A percentile compares a stretch with the other conserved stretches of the same genome.
phyloP scores from a whole-genome alignment of 1,140 invertebrate genomes.

The Gryllus bimaculatus region DNA sequence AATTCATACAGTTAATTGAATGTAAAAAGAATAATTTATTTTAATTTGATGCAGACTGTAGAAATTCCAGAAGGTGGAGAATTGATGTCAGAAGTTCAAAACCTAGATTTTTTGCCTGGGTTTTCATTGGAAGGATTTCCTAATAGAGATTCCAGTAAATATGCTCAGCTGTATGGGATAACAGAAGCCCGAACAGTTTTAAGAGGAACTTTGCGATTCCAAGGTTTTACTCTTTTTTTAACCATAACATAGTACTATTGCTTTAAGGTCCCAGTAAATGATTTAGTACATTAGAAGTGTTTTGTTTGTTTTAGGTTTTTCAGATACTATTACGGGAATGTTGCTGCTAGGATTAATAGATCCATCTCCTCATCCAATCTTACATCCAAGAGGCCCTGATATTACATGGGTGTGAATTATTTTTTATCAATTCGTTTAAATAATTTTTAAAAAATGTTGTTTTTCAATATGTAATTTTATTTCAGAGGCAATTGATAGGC shows the following conservation, averaged over 20 bases:
- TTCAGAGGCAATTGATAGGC: conserved; percentile 74
- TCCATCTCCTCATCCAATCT: conserved; percentile 68
- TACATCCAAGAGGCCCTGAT: conserved; percentile 91
- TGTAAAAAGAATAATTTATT: background rate
- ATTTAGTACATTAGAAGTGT: conserved; percentile 19
- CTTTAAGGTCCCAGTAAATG: background rate
- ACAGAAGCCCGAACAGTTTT: conserved; percentile 78
- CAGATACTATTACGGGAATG: conserved; percentile 75
- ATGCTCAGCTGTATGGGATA: conserved; percentile 79
- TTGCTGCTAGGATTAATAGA: conserved; percentile 83
- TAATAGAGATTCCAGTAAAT: conserved; percentile 90
- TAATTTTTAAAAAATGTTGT: background rate
- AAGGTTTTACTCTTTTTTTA: conserved; percentile 32
- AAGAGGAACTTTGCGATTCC: conserved; percentile 83
- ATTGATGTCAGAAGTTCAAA: conserved; percentile 66
- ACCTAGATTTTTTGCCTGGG: conserved; percentile 86
- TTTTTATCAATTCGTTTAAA: background rate
- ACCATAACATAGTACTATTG: background rate
- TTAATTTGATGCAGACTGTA: conserved; percentile 51
- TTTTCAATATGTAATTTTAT: conserved; percentile 15
- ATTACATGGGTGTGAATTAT: conserved; percentile 79
- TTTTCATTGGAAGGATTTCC: conserved; percentile 94
- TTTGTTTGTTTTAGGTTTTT: conserved; percentile 56
- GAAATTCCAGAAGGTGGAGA: conserved; percentile 84
- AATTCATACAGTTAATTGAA: background rate